phyloP scores from a whole-genome alignment of 2,113 vertebrate species.

The Romanogobio albipinnatus region DNA sequence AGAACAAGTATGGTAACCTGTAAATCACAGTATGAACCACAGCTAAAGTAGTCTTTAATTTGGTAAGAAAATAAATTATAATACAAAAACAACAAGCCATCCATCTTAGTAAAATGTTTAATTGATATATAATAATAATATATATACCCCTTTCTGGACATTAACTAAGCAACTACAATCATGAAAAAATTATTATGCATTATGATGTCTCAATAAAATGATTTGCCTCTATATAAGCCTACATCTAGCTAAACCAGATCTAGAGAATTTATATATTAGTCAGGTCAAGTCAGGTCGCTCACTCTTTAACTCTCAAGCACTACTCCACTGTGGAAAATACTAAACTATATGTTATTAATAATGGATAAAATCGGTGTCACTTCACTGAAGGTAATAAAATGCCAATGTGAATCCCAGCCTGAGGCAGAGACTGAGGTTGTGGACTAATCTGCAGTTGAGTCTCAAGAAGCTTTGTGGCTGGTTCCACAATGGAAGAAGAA shows the following conservation, averaged over 20 bases:
- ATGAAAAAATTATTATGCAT: background rate
- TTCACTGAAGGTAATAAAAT: background rate
- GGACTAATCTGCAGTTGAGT: constrained; percentile 42
- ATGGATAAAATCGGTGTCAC: background rate
- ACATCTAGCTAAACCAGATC: background rate
- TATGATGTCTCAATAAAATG: background rate
- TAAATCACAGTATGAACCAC: background rate
- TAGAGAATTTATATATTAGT: background rate
- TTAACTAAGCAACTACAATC: background rate
- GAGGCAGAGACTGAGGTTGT: constrained; percentile 12
- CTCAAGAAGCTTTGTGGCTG: constrained; percentile 43
- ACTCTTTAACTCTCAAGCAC: background rate
- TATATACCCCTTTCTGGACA: background rate
- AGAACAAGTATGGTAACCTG: too few species aligned
- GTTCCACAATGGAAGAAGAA: background rate
- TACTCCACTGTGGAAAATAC: background rate
- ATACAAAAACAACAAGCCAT: background rate
- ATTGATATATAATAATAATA: background rate
- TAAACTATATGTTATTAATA: background rate
- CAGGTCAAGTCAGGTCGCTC: background rate
- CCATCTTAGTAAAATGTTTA: background rate
- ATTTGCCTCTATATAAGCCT: background rate
- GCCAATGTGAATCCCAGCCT: background rate
- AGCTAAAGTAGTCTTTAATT: background rate
- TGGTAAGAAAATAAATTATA: background rate